Percentiles rank a stretch among this genome's conserved stretches.
Evolutionary conservation across 2,888 invertebrate genomes (phyloP).

Genomic region (Caenorhabditis macrosperma): DNA sequence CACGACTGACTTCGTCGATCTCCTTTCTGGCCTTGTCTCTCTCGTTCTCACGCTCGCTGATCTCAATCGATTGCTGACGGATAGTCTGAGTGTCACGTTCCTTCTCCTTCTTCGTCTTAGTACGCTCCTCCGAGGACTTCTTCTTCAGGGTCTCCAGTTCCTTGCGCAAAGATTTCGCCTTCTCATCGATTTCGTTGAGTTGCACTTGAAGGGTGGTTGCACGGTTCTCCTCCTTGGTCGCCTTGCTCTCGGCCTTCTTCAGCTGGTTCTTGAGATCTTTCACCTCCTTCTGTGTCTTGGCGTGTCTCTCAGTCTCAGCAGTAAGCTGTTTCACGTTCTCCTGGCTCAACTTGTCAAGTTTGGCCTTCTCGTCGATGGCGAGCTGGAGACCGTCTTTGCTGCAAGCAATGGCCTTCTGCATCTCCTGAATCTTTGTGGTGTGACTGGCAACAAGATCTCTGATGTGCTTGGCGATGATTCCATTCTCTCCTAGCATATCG

Average conservation of each 20-base stretch:
- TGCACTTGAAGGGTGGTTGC: slow-evolving; percentile 51
- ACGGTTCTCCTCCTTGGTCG: slow-evolving; percentile 65
- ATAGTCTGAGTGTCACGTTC: slow-evolving; percentile 51
- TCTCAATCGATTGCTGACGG: slow-evolving; percentile 49
- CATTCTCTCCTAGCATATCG: slow-evolving; percentile 16
- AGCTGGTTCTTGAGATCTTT: slow-evolving; percentile 60
- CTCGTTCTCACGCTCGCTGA: slow-evolving; percentile 39
- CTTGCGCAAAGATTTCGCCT: slow-evolving; percentile 58
- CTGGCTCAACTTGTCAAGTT: background rate
- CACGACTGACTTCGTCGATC: slow-evolving; percentile 35
- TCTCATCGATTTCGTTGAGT: slow-evolving; percentile 66
- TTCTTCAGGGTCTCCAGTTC: slow-evolving; percentile 69
- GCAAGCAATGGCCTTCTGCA: slow-evolving; percentile 1
- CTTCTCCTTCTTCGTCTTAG: slow-evolving; percentile 65
- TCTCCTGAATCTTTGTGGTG: background rate
- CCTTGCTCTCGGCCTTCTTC: slow-evolving; percentile 69
- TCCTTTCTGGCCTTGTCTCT: slow-evolving; percentile 45
- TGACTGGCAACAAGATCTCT: background rate
- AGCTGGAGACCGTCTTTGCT: background rate
- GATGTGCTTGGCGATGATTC: slow-evolving; percentile 10
- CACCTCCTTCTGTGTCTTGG: slow-evolving; percentile 48
- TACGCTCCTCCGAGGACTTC: slow-evolving; percentile 66
- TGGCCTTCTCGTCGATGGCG: slow-evolving; percentile 13
- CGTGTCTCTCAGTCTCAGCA: slow-evolving; percentile 41
- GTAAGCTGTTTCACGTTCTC: slow-evolving; percentile 7